Evolutionary conservation across 2,113 vertebrate species (phyloP).

Genomic region (Oncorhynchus tshawytscha): DNA sequence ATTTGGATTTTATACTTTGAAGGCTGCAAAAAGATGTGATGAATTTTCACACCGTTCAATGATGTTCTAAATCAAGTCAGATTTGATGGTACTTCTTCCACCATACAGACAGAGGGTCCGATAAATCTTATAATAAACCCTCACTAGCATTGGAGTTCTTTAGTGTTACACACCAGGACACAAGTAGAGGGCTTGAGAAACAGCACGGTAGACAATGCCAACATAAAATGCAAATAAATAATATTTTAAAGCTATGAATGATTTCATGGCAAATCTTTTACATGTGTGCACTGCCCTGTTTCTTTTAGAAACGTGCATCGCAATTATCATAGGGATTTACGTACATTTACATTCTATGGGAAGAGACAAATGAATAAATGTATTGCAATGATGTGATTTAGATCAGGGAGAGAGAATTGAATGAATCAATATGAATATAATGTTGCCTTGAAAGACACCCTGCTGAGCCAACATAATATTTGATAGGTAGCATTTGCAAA

Average conservation of each 20-base stretch:
- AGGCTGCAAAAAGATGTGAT: conserved; percentile 48
- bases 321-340: conserved; percentile 14
- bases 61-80: conserved; percentile 48
- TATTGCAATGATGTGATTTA: conserved; percentile 33
- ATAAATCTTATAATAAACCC: conserved; percentile 39
- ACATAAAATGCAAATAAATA: conserved; percentile 34
- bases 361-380: conserved; percentile 37
- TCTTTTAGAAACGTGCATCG: conserved; percentile 21
- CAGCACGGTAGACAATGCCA: conserved; percentile 12
- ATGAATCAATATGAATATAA: conserved; percentile 56
- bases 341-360: conserved; percentile 34
- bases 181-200: neutral
- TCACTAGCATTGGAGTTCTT: conserved; percentile 18
- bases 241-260: conserved; percentile 19
- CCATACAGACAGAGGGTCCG: conserved; percentile 28
- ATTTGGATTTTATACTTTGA: conserved; percentile 47
- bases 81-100: conserved; percentile 44
- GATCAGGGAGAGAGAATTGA: conserved; percentile 23
- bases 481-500: conserved; percentile 65
- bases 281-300: neutral
- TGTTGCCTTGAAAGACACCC: conserved; percentile 49
- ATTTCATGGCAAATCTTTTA: neutral
- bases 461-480: conserved; percentile 51
- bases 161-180: conserved; percentile 16
- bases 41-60: conserved; percentile 44